These are phyloP conservation scores for Thunnus maccoyii DNA, from an alignment of 2,113 vertebrate genomes.

Conservation along the genomic window DNA sequence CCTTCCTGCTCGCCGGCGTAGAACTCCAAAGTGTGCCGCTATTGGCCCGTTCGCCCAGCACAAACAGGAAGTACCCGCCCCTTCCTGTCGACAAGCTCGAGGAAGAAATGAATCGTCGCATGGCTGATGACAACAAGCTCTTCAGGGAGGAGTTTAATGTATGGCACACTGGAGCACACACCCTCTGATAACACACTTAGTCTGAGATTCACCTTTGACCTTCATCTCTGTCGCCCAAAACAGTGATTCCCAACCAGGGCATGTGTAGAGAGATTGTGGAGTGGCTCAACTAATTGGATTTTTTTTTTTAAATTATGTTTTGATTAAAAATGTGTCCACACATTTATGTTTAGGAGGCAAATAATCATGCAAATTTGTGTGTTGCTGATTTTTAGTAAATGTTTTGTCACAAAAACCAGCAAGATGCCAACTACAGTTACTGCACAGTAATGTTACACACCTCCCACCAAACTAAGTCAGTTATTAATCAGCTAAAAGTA, in stretches of 20 bases:
- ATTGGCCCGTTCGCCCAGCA: conserved; percentile 97
- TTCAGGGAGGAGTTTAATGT: conserved; percentile 99
- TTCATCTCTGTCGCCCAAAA: background rate
- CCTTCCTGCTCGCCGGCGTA: conserved; percentile 73
- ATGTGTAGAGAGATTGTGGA: no score
- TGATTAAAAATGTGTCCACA: background rate
- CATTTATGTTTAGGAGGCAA: background rate
- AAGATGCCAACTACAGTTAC: background rate
- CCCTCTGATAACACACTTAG: conserved; percentile 2
- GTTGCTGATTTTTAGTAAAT: background rate
- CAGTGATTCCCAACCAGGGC: background rate
- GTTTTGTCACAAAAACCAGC: background rate
- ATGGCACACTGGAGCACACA: conserved; percentile 56
- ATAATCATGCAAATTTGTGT: background rate
- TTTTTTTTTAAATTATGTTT: background rate
- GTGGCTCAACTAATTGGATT: no score
- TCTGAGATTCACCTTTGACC: background rate
- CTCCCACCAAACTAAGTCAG: background rate
- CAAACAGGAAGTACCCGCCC: conserved; percentile 97
- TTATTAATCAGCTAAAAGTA: no score
- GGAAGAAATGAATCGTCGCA: conserved; percentile 98
- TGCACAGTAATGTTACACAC: no score
- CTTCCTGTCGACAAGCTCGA: conserved; percentile 96
- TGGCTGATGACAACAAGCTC: conserved; percentile 99
- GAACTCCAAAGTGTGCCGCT: conserved; percentile 97